Evolutionary conservation across 1,140 invertebrate species (phyloP).

Genomic region (Brachionus calyciflorus): DNA sequence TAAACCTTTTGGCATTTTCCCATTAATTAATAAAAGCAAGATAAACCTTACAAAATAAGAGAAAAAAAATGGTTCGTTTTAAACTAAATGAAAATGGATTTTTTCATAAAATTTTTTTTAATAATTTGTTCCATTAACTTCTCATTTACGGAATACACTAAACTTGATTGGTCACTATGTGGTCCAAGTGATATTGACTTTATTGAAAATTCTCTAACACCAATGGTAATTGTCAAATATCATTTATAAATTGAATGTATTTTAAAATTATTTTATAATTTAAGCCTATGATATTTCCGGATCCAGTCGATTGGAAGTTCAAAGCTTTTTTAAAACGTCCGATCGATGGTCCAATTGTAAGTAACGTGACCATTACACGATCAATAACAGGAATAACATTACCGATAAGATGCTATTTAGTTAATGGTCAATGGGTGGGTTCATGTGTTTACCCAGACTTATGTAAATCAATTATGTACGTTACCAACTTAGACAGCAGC

Average conservation of each 20-base stretch:
- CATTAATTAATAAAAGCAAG: no score
- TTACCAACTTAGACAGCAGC: conserved; percentile 18
- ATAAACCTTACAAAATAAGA: no score
- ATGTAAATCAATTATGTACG: conserved; percentile 32
- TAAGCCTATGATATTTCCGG: conserved; percentile 33
- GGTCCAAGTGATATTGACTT: conserved; percentile 15
- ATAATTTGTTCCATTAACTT: no score
- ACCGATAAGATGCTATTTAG: conserved; percentile 38
- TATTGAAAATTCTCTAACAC: not conserved
- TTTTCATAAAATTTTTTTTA: no score
- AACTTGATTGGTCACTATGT: not conserved
- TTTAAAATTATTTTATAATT: not conserved
- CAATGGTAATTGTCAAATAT: conserved; percentile 4
- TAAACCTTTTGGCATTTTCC: no score
- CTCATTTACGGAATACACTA: not conserved
- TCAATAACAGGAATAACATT: not conserved
- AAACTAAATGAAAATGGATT: no score
- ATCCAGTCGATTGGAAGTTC: conserved; percentile 33
- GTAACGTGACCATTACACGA: conserved; percentile 10
- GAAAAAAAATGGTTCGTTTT: no score
- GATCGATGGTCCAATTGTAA: conserved; percentile 37
- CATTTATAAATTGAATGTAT: not conserved
- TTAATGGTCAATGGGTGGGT: conserved; percentile 14
- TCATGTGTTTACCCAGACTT: conserved; percentile 44
- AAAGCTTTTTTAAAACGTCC: conserved; percentile 35